Base-by-base conservation (phyloP, 2,113 vertebrate species). In the Synchiropus splendidus region DNA sequence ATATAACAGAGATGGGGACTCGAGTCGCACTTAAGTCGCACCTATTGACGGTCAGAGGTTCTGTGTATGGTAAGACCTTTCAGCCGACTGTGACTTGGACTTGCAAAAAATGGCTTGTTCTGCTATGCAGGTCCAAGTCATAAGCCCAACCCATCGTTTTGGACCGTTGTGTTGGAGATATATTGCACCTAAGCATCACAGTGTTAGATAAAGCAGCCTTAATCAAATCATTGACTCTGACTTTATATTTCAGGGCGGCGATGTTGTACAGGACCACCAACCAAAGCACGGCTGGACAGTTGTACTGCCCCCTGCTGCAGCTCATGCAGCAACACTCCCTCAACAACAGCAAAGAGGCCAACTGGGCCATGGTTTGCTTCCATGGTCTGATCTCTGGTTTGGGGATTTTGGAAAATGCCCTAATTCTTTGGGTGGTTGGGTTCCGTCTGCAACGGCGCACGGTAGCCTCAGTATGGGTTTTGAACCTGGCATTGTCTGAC, bases 401-500 rank as follows among this genome's bases (percentile, higher is more conserved):
- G 2, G 92, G 93, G 8, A 76, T 92, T 46, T 48, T 94, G 58
- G 92, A 94, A 36, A 97, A 97, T 0, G 86, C 88, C 10, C 64
- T 96, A 0, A 86, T 96, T 42, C 87, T 97, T 0, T 73, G 82
- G 57, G 86, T 92, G 8, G 74, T 89, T 31, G 82, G 81, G 6
- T 87, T 86, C 39, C 89, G 88, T 70, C 88, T 93, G 51, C 88
- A 67, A 43, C 85, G 67, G 18, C 90, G 72, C 44, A 92, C 93
- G 0, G 89, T 95, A 47, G 85, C 89, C 1, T 85, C 89, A 0
- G 44, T 96, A 34, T 96, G 92, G 93, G 89, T 97, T 39, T 84
- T 96, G 43, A 92, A 96, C 60, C 57, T 97, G 64, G 92, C 93
- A 0, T 38, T 88, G 3, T 92, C 92, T 0, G 93, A 96, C 58